A percentile compares a stretch with the other conserved stretches of the same genome.
These are phyloP conservation scores for Cyaniris semiargus DNA, from an alignment of 2,888 invertebrate species.

Conservation along the genomic window DNA sequence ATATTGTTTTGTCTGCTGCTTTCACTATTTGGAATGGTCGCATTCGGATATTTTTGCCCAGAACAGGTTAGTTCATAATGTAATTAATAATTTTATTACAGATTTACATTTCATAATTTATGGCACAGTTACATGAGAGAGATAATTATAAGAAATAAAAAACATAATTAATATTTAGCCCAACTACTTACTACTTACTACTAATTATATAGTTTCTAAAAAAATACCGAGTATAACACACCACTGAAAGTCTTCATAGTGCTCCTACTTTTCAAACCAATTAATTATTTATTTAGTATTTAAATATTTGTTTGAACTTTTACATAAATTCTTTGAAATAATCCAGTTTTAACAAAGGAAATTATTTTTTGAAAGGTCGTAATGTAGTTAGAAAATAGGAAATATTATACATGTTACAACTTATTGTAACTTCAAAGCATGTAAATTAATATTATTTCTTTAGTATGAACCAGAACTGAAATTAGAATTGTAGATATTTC, in stretches of 20 bases:
- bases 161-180: too few relatives aligned
- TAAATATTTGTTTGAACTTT: background rate
- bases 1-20: slow-evolving; percentile 90
- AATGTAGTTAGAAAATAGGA: too few relatives aligned
- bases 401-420: too few relatives aligned
- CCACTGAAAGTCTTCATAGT: background rate
- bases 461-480: too few relatives aligned
- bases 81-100: background rate
- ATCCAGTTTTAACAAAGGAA: background rate
- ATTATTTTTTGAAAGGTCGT: too few relatives aligned
- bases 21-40: slow-evolving; percentile 92
- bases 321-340: background rate
- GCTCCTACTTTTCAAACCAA: background rate
- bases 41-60: slow-evolving; percentile 94
- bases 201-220: too few relatives aligned
- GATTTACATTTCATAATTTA: background rate
- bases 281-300: background rate
- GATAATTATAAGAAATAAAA: background rate
- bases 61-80: slow-evolving; percentile 84
- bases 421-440: too few relatives aligned
- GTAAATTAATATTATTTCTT: too few relatives aligned
- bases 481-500: too few relatives aligned
- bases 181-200: background rate
- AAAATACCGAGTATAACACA: background rate
- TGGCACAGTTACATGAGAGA: background rate